Base-by-base conservation (phyloP, 2,888 invertebrate genomes). In the Tetragonisca angustula region DNA sequence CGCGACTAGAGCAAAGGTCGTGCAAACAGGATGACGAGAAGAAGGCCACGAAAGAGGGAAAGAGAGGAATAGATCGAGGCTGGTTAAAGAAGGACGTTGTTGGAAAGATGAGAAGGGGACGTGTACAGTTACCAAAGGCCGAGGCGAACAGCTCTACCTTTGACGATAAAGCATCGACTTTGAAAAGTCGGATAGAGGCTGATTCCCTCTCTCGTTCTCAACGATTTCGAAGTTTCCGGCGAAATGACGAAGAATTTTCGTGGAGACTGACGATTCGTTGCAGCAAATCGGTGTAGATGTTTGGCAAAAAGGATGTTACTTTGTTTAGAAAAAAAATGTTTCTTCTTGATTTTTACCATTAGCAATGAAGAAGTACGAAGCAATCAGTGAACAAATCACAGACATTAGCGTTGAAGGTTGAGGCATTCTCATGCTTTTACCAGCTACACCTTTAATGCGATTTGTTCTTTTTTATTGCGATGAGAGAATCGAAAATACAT, bases 51-150 rank as follows among this genome's bases (percentile, higher is more conserved):
- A 59, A 68, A 76, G 70, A 70, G 76, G 81, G 67, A 76, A 61
- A 62, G 68, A 73, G 73, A 78, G 79, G 64, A 83, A 69, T 73
- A 76, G 56, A 77, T 68, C 67, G 65, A 65, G 61, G 67, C 43
- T 36, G 67, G 67, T 27, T 71, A 59, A 65, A 75, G 78, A 81
- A 82, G 79, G 79, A 85, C 73, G 79, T 81, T 79, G 83, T 52
- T 79, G 76, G 79, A 62, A 78, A 79, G 82, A 72, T 69, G 79
- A 78, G 79, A 79, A 69, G 79, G 83, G 87, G 91, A 87, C 56
- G 81, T 81, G 89, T 93, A 93, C 92, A 91, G 93, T 92, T 92
- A 92, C 88, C 86, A 87, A 90, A 90, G 90, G 86, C 85, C 86
- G 87, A 80, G 75, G 74, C 75, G 70, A 86, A 64, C 83, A 86